phyloP scores from a whole-genome alignment of 2,797 vertebrate genomes.

The Knipowitschia caucasica region DNA sequence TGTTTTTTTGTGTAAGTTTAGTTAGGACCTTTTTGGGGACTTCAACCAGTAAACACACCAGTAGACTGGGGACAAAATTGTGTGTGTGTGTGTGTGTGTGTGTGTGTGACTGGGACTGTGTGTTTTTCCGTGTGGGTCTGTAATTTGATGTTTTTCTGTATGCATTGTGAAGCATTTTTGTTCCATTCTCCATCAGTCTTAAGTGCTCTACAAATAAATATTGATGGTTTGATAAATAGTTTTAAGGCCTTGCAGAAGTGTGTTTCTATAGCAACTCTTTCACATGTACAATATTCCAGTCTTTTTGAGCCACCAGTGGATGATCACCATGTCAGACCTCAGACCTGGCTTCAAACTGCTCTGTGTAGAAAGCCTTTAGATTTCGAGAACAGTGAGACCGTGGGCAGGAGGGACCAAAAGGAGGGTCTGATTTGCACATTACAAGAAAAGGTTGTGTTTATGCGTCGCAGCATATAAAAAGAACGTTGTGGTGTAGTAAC shows the following conservation, averaged over 20 bases:
- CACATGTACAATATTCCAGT: constrained; percentile 5
- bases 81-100: too few relatives aligned
- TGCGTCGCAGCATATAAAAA: constrained; percentile 40
- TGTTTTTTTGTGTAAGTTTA: too few relatives aligned
- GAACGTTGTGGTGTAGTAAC: constrained; percentile 13
- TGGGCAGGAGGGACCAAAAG: constrained; percentile 45
- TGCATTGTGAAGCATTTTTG: too few relatives aligned
- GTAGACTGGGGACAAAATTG: too few relatives aligned
- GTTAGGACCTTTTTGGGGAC: too few relatives aligned
- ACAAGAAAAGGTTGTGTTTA: constrained; percentile 48
- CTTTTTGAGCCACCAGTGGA: constrained; percentile 18
- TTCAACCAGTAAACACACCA: too few relatives aligned
- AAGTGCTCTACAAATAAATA: too few relatives aligned
- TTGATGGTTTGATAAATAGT: too few relatives aligned
- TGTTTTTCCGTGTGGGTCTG: too few relatives aligned
- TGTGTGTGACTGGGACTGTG: too few relatives aligned
- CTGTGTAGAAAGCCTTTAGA: constrained; percentile 31
- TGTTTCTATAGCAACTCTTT: constrained; percentile 12
- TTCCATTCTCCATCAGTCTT: constrained; percentile 37
- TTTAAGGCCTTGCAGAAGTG: constrained; percentile 6
- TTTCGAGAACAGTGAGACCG: constrained; percentile 33
- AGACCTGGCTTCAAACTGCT: constrained; percentile 50
- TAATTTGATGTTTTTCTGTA: too few relatives aligned
- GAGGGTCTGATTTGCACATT: constrained; percentile 39
- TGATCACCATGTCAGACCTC: constrained; percentile 40